Conservation (phyloP, 2,797 vertebrate genomes). For the Nyctalus aviator region DNA sequence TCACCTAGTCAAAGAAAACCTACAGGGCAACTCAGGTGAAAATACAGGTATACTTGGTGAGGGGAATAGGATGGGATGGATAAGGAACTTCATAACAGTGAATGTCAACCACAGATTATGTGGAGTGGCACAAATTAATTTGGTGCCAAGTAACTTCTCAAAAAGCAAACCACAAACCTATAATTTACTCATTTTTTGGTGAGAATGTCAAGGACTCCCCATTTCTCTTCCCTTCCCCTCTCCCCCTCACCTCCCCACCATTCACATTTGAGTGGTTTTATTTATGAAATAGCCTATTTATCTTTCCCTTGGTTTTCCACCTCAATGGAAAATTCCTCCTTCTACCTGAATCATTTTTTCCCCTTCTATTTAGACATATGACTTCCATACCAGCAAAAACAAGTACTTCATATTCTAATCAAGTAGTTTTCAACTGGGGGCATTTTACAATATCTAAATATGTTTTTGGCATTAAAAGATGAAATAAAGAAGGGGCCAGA, state of each 20-base stretch:
- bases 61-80: conserved; percentile 58
- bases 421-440: not conserved
- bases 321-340: not conserved
- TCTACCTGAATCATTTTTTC: not conserved
- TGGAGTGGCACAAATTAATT: conserved; percentile 77
- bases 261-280: not conserved
- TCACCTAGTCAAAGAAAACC: conserved; percentile 93
- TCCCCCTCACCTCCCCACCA: not conserved
- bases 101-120: conserved; percentile 71
- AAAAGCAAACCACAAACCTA: not conserved
- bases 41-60: conserved; percentile 88
- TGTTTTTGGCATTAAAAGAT: not conserved
- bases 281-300: not conserved
- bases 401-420: not conserved
- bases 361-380: not conserved
- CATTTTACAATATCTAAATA: not conserved
- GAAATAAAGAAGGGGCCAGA: too few relatives aligned
- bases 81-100: conserved; percentile 59
- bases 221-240: too few relatives aligned
- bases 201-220: not conserved
- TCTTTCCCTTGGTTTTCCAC: conserved; percentile 28
- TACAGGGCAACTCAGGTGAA: conserved; percentile 89
- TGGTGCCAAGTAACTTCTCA: conserved; percentile 62
- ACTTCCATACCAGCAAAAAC: not conserved
- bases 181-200: not conserved